A percentile compares a stretch with the other conserved stretches of the same genome.
These are phyloP conservation scores for Erebia palarica DNA, from an alignment of 2,888 invertebrate genomes.

Conservation along the genomic window DNA sequence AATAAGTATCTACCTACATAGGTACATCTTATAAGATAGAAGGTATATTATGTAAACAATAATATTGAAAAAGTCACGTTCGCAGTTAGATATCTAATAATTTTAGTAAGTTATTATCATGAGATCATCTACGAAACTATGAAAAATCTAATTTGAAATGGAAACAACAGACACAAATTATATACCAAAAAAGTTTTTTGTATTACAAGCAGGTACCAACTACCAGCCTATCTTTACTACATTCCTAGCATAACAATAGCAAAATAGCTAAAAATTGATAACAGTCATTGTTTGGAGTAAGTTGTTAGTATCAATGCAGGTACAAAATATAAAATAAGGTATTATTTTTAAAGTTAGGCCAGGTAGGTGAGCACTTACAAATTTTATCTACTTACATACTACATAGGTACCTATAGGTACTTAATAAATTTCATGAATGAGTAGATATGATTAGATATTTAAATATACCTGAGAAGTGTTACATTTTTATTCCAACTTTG, in stretches of 20 bases:
- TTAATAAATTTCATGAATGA: neutral
- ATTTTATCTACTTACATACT: neutral
- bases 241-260: conserved; percentile 3
- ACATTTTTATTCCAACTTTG: no score
- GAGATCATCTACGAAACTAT: neutral
- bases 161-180: neutral
- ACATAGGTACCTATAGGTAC: neutral
- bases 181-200: neutral
- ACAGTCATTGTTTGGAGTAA: neutral
- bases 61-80: neutral
- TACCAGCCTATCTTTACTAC: neutral
- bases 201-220: neutral
- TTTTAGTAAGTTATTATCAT: neutral
- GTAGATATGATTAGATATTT: neutral
- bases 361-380: no score
- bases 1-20: no score
- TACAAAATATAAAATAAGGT: conserved; percentile 7
- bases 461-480: no score
- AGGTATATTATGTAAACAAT: no score
- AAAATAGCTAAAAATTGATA: neutral
- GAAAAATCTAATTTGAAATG: neutral
- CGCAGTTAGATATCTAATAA: neutral
- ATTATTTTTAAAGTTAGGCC: neutral
- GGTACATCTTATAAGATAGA: no score
- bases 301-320: conserved; percentile 10